Base-by-base conservation (phyloP, 2,888 invertebrate genomes). In the Elysia crispata region DNA sequence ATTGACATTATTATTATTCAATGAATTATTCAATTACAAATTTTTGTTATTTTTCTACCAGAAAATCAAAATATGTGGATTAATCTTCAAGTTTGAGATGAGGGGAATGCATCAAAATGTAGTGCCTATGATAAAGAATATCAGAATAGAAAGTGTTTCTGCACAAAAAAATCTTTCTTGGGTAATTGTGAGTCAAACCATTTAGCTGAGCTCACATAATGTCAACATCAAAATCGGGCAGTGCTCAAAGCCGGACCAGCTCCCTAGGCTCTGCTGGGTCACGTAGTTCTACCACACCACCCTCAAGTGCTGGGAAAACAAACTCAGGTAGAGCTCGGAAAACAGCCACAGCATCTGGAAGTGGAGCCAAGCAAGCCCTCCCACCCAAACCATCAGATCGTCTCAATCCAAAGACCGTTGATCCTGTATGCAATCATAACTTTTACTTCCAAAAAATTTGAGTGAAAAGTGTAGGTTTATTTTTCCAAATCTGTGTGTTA, bases 391-490 rank as follows among this genome's bases (percentile, higher is more conserved):
- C 78, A 67, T 49, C 80, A 66, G 76, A 80, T 25, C 86, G 86
- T 80, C 83, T 91, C 5, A 91, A 91, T 79, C 91, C 91, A 5
- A 91, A 90, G 84, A 91, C 91, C 6, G 83, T 91, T 75, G 90
- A 91, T 82, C 90, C 90, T 41, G 90, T 91, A 82, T 85, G 90
- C 87, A 66, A 6, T 30, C 33, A 28, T n/a, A 15, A 23, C 5
- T n/a, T 18, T 23, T 20, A 15, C 23, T 60, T 20, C 15, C 15
- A 8, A 20, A 60, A 23, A 8, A 23, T 23, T 23, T 8, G 20
- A 23, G 23, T 5, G 23, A 54, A 54, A 54, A 15, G 60, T 5
- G 20, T 60, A 60, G 5, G 5, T 60, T 60, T 8, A 5, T 60
- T 72, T 1, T 73, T 28, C 1, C 25, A 23, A 50, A 28, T 13